A percentile compares a stretch with the other conserved stretches of the same genome.
Evolutionary conservation across 1,140 invertebrate species (phyloP).

Genomic region (Periplaneta americana): DNA sequence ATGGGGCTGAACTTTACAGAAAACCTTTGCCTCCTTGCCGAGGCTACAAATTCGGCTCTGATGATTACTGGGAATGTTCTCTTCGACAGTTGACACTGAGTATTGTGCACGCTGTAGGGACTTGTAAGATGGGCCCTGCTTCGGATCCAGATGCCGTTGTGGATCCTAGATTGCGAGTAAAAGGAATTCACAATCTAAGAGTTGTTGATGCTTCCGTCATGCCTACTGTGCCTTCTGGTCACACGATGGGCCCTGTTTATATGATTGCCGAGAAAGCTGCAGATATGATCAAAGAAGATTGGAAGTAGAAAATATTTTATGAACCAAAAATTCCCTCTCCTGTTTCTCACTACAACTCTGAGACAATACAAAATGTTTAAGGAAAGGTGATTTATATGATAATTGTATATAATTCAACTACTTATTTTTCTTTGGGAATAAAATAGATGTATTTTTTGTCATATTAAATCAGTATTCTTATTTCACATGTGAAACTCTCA

Average conservation of each 20-base stretch:
- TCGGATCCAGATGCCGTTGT: conserved; percentile 64
- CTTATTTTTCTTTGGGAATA: too few relatives aligned
- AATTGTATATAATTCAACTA: too few relatives aligned
- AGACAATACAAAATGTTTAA: too few relatives aligned
- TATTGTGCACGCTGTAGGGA: conserved; percentile 52
- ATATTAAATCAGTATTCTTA: too few relatives aligned
- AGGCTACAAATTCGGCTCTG: conserved; percentile 22
- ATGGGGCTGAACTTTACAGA: conserved; percentile 23
- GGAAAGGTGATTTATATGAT: too few relatives aligned
- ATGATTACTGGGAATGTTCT: conserved; percentile 33
- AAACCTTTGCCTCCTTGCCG: conserved; percentile 23
- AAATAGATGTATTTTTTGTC: too few relatives aligned
- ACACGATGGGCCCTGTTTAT: conserved; percentile 78
- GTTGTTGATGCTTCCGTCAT: conserved; percentile 76
- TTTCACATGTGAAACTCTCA: too few relatives aligned
- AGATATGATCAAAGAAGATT: conserved; percentile 68
- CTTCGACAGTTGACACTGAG: conserved; percentile 30
- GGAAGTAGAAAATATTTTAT: too few relatives aligned
- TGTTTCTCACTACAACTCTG: too few relatives aligned
- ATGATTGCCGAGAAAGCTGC: conserved; percentile 85
- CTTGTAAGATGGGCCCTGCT: conserved; percentile 70
- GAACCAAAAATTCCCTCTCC: too few relatives aligned
- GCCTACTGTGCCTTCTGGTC: conserved; percentile 63
- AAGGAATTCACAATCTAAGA: conserved; percentile 61
- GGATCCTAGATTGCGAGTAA: conserved; percentile 58